Evolutionary conservation across 2,888 invertebrate species (phyloP), one percentile per base, ranked within the genome.

Genomic region (Harmothoe impar): DNA sequence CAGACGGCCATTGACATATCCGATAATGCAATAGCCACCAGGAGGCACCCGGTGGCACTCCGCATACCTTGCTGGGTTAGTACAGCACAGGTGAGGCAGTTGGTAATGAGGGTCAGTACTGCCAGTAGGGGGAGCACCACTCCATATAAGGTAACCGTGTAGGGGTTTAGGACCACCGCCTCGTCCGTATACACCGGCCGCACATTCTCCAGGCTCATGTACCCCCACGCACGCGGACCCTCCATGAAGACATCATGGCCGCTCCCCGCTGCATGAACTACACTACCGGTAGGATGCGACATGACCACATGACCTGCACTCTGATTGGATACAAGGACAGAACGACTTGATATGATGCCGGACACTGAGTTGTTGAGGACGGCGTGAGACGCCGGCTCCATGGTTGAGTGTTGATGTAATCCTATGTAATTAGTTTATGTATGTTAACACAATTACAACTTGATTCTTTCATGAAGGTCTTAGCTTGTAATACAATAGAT

Each of bases 161-260:
- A 86, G 15, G 54, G 52, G 56, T 86, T 86, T 25, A 86, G 33
- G 5, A 25, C 31, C 1, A 86, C 17, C 5, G 1, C 25, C 15
- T 86, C 86, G 56, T 31, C 86, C 1, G 52, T 29, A 25, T 25
- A 56, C 0, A 86, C 52, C 17, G 54, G 86, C 25, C 86, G 86
- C 25, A 86, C 54, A 29, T 86, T 86, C 56, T 86, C 86, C 86
- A 86, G 54, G 20, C 86, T 86, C 56, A 86, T 86, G 54, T 86
- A 86, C 29, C 86, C 86, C 86, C 86, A 86, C 17, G 5, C 86
- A 7, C 81, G 81, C 7, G 43, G 81, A 7, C 17, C 81, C 5
- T 43, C 43, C 81, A 81, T 25, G 43, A 33, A 33, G 12, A 81
- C 81, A 12, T 33, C 17, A 35, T 43, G 35, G 81, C 43, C 20